A percentile compares a stretch with the other conserved stretches of the same genome.
Conservation (phyloP, 2,113 vertebrate genomes). For the Tachycineta bicolor region DNA sequence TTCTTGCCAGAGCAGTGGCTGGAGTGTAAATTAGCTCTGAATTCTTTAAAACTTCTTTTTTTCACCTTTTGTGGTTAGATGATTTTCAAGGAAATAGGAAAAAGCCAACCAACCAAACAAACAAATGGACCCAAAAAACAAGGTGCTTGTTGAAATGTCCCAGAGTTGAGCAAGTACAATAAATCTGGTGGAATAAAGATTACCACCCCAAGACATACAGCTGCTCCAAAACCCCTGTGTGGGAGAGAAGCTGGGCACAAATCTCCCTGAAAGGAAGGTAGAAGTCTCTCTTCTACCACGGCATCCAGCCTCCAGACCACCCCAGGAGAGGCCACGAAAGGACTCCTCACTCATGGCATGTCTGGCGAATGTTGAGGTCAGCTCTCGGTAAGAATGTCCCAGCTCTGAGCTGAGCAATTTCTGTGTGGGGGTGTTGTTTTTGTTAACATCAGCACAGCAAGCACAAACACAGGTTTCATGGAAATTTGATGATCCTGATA, state of each 20-base stretch:
- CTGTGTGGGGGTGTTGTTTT: background rate
- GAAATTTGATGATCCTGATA: slow-evolving; percentile 29
- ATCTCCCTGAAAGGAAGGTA: background rate
- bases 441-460: background rate
- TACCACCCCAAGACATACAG: accelerated
- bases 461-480: background rate
- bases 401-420: background rate
- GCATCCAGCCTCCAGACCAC: background rate
- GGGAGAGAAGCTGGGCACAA: background rate
- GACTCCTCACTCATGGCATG: accelerated
- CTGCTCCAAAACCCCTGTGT: background rate
- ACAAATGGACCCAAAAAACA: no score
- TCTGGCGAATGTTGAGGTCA: background rate
- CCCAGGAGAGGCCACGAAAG: background rate
- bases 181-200: background rate
- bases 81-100: background rate
- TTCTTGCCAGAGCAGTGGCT: background rate
- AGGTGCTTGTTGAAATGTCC: background rate
- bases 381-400: background rate
- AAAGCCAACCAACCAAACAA: no score
- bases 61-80: background rate
- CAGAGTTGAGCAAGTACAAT: background rate
- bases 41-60: background rate
- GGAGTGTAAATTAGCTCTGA: background rate
- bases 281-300: background rate